phyloP scores from a whole-genome alignment of 2,888 invertebrate genomes.

The Pachycephus smyrnensis region DNA sequence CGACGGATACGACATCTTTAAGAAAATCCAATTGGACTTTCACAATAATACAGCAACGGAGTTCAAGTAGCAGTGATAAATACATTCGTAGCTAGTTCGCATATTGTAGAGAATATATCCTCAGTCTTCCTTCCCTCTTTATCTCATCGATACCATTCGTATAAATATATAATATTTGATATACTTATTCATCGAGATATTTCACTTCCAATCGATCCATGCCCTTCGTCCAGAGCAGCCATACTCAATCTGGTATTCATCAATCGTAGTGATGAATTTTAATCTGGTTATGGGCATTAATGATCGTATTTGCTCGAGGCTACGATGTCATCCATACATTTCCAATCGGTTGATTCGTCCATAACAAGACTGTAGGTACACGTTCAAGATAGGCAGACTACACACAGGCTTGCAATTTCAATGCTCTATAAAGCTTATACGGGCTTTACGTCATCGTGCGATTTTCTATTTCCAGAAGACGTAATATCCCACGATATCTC shows the following conservation, averaged over 20 bases:
- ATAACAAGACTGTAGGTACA: background rate
- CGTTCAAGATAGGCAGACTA: background rate
- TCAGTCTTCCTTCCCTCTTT: background rate
- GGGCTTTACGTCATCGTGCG: background rate
- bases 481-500: background rate
- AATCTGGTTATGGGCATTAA: background rate
- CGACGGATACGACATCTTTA: background rate
- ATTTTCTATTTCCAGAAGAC: background rate
- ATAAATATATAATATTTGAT: background rate
- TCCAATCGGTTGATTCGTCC: background rate
- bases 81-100: background rate
- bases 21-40: background rate
- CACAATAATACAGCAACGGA: background rate
- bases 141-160: background rate
- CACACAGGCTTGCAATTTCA: background rate
- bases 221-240: background rate
- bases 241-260: background rate
- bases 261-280: background rate
- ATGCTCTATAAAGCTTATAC: background rate
- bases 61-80: background rate
- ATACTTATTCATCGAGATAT: background rate
- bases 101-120: background rate
- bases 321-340: background rate
- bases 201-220: background rate
- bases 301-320: background rate